A percentile compares a stretch with the other conserved stretches of the same genome.
These are phyloP conservation scores for Oegoconia quadripuncta DNA, from an alignment of 2,888 invertebrate species.

Conservation along the genomic window DNA sequence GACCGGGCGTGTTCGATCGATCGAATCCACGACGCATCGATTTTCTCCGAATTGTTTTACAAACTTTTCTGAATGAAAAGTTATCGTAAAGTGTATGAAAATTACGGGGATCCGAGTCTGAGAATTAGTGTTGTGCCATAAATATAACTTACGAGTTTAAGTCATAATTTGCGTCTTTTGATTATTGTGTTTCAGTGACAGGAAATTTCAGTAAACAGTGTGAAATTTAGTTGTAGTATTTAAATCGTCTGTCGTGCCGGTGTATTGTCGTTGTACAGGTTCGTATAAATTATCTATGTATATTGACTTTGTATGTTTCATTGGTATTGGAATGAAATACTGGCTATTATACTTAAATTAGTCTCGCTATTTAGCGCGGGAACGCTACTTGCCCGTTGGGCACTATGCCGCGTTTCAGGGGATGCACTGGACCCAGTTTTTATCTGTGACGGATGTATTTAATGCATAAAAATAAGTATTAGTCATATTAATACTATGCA, in stretches of 20 bases:
- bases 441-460: too few relatives aligned
- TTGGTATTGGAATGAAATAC: too few relatives aligned
- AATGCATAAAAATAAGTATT: too few relatives aligned
- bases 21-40: constrained; percentile 33
- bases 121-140: constrained; percentile 10
- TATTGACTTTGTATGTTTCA: too few relatives aligned
- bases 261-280: constrained; percentile 18
- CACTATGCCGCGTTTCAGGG: too few relatives aligned
- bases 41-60: constrained; percentile 52
- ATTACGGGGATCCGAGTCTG: not conserved
- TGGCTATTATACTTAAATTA: too few relatives aligned
- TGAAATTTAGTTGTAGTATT: constrained; percentile 15
- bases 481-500: too few relatives aligned
- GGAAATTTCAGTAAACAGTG: constrained; percentile 34
- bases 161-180: not conserved
- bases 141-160: not conserved
- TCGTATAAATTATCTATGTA: too few relatives aligned
- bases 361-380: too few relatives aligned
- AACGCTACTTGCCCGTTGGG: too few relatives aligned
- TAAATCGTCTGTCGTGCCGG: constrained; percentile 15
- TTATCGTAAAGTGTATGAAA: constrained; percentile 21
- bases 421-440: too few relatives aligned
- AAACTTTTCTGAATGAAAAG: constrained; percentile 74
- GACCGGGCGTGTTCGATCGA: constrained; percentile 55
- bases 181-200: constrained; percentile 27